Evolutionary conservation across 2,113 vertebrate species (phyloP).

Genomic region (Crotalus tigris): DNA sequence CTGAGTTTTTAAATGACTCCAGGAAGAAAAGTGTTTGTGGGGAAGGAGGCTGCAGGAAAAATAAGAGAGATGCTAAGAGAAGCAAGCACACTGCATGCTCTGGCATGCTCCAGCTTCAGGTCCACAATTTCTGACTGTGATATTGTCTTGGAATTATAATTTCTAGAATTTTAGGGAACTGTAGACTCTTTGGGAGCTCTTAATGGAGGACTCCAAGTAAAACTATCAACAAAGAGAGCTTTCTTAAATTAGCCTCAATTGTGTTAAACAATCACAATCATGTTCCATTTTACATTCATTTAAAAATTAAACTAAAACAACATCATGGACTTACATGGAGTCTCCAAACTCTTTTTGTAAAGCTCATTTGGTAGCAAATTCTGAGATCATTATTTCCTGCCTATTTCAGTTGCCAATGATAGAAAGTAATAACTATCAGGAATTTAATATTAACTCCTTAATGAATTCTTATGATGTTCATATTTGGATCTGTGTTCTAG

Average conservation of each 20-base stretch:
- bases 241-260: not conserved
- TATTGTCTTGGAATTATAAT: not conserved
- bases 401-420: not conserved
- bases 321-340: not conserved
- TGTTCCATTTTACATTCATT: not conserved
- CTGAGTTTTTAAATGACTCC: not conserved
- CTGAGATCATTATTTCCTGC: not conserved
- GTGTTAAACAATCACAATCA: not conserved
- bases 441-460: not conserved
- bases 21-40: not conserved
- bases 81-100: no score
- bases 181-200: not conserved
- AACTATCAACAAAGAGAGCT: not conserved
- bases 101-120: constrained; percentile 3
- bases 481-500: not conserved
- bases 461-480: not conserved
- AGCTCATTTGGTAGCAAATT: not conserved
- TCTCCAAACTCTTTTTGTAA: not conserved
- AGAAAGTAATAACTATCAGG: not conserved
- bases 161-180: not conserved
- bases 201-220: not conserved
- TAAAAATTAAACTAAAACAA: not conserved
- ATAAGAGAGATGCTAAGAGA: not conserved
- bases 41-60: constrained; percentile 6
- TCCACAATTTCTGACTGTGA: not conserved